These are phyloP conservation scores for Typhlomys cinereus DNA, from an alignment of 2,113 vertebrate species.

Conservation along the genomic window DNA sequence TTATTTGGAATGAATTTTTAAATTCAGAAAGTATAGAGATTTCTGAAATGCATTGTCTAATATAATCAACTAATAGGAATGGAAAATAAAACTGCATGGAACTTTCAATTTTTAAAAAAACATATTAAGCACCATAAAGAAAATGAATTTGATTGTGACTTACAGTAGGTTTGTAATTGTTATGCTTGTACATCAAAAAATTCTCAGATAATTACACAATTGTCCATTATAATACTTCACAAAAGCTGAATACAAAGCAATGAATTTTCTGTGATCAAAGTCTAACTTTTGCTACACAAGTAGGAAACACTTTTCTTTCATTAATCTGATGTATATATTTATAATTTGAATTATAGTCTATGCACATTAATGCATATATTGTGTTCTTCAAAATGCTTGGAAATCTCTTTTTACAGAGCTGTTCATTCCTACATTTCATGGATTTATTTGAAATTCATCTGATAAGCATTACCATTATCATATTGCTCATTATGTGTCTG, in stretches of 20 bases:
- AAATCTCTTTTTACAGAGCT: no score
- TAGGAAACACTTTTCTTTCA: background rate
- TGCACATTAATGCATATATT: background rate
- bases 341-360: background rate
- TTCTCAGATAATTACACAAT: background rate
- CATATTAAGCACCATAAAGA: background rate
- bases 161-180: background rate
- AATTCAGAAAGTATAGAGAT: background rate
- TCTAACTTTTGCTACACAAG: background rate
- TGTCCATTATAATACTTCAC: fast-evolving
- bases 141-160: background rate
- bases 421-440: background rate
- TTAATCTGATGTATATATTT: background rate
- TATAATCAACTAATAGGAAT: background rate
- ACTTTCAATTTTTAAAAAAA: background rate
- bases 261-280: background rate
- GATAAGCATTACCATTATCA: background rate
- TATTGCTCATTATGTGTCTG: background rate
- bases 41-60: background rate
- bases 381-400: background rate
- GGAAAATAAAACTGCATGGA: background rate
- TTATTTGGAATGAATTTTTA: background rate
- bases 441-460: background rate
- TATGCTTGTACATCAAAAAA: background rate
- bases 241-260: background rate